Conservation (phyloP, 2,113 vertebrate genomes). For the Equus quagga region DNA sequence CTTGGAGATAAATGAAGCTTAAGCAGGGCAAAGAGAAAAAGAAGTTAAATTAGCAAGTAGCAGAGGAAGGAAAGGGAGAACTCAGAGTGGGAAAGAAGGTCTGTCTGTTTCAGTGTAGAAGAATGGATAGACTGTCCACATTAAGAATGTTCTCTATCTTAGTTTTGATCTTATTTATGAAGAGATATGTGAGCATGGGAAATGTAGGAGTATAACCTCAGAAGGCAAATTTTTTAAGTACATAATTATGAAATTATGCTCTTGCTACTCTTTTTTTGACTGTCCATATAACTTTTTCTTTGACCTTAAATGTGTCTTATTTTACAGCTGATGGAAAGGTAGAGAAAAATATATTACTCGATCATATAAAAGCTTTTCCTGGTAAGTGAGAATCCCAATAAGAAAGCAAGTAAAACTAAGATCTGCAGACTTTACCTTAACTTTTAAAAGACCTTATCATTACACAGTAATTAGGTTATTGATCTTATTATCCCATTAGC, state of each 20-base stretch:
- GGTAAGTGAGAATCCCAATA: conserved; percentile 59
- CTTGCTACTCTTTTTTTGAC: neutral
- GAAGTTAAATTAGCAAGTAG: neutral
- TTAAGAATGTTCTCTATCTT: neutral
- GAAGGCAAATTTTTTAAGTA: neutral
- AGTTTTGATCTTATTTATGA: conserved; percentile 1
- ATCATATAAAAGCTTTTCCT: conserved; percentile 34
- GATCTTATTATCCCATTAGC: neutral
- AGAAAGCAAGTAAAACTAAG: conserved; percentile 14
- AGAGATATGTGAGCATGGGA: neutral
- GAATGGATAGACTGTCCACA: neutral
- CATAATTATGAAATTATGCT: neutral
- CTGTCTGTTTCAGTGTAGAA: neutral
- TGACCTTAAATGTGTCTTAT: conserved; percentile 13
- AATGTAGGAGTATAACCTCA: neutral
- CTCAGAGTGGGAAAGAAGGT: neutral
- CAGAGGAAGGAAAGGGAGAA: neutral
- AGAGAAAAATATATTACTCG: conserved; percentile 50
- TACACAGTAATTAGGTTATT: neutral
- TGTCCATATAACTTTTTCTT: neutral
- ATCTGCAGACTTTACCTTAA: neutral
- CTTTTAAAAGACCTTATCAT: conserved; percentile 15
- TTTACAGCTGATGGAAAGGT: conserved; percentile 72
- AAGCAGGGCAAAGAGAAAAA: neutral
- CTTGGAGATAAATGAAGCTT: neutral